Evolutionary conservation across 2,113 vertebrate species (phyloP).

Genomic region (Hemicordylus capensis): DNA sequence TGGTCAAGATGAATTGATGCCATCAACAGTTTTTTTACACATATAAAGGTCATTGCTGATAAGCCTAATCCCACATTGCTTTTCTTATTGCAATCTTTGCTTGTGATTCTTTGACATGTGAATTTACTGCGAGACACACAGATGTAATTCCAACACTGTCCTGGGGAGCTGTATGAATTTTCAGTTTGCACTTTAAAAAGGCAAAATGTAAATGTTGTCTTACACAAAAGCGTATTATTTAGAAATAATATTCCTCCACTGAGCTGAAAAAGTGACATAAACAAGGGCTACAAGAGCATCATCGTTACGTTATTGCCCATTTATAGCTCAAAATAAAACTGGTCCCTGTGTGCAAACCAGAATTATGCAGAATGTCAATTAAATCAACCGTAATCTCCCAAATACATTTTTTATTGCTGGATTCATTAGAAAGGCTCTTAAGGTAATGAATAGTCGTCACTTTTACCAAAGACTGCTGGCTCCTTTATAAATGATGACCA

Average conservation of each 20-base stretch:
- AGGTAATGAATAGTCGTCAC: slow-evolving; percentile 79
- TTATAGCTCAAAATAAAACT: slow-evolving; percentile 67
- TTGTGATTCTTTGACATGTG: slow-evolving; percentile 46
- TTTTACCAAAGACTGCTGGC: slow-evolving; percentile 71
- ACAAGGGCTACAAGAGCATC: slow-evolving; percentile 62
- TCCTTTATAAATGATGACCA: slow-evolving; percentile 68
- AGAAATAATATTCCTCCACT: slow-evolving; percentile 67
- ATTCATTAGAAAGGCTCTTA: slow-evolving; percentile 79
- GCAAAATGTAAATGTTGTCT: slow-evolving; percentile 53
- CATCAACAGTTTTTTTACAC: neutral
- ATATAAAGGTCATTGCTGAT: neutral
- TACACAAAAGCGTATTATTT: slow-evolving; percentile 54
- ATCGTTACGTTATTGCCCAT: slow-evolving; percentile 70
- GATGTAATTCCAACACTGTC: slow-evolving; percentile 26
- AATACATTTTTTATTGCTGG: slow-evolving; percentile 80
- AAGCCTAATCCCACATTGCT: neutral
- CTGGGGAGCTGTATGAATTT: slow-evolving; percentile 40
- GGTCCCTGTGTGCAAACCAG: slow-evolving; percentile 71
- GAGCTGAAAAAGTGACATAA: slow-evolving; percentile 37
- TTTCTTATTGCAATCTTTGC: slow-evolving; percentile 29
- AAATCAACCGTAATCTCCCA: slow-evolving; percentile 78
- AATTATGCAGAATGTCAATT: slow-evolving; percentile 75
- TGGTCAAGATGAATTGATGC: neutral
- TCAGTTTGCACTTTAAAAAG: slow-evolving; percentile 10
- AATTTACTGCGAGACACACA: slow-evolving; percentile 43